Percentiles rank a stretch among this genome's conserved stretches.
Evolutionary conservation across 2,113 vertebrate genomes (phyloP).

Genomic region (Pholis gunnellus): DNA sequence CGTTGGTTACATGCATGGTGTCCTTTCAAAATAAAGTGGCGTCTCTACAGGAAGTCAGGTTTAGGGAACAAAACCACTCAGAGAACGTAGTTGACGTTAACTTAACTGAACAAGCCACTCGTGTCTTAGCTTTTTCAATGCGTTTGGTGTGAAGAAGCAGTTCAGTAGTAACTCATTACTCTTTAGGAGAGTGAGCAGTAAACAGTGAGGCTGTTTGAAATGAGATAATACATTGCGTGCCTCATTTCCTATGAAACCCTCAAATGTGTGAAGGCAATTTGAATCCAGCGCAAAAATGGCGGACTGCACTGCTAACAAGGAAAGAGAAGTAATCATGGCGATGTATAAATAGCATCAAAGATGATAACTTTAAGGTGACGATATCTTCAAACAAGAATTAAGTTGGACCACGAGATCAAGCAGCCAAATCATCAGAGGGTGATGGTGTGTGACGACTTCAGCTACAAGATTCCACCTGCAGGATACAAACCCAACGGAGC

Average conservation of each 20-base stretch:
- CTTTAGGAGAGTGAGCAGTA: not conserved
- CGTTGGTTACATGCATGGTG: not conserved
- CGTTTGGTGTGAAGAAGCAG: not conserved
- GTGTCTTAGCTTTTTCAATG: too few species aligned
- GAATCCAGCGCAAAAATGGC: too few species aligned
- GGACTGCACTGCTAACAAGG: not conserved
- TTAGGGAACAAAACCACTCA: not conserved
- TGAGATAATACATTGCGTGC: too few species aligned
- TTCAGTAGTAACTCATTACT: not conserved
- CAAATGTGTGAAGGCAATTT: not conserved
- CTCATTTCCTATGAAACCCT: not conserved
- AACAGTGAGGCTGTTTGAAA: not conserved
- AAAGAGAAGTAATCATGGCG: not conserved
- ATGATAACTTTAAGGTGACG: not conserved
- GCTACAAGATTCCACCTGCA: not conserved
- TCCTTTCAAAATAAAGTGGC: not conserved
- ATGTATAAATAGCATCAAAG: not conserved
- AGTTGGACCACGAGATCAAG: not conserved
- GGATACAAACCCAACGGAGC: not conserved
- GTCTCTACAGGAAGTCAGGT: not conserved
- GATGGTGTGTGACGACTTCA: not conserved
- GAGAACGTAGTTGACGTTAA: not conserved
- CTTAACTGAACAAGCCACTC: too few species aligned
- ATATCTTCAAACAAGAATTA: not conserved
- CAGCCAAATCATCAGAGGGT: not conserved